Evolutionary conservation across 1,140 invertebrate species (phyloP).

Genomic region (Sogatella furcifera): DNA sequence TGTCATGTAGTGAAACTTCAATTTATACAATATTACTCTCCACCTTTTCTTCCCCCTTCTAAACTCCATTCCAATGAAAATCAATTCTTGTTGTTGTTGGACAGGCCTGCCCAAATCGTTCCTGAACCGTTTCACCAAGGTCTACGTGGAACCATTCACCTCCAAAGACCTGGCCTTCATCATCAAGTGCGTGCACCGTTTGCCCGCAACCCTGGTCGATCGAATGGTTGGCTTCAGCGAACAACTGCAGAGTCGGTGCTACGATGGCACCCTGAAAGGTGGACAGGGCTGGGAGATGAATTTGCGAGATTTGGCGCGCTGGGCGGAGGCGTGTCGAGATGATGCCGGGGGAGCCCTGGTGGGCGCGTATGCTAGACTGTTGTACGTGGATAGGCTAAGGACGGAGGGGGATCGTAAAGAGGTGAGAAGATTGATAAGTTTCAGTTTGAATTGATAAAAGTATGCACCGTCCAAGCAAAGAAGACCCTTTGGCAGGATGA

Average conservation of each 20-base stretch:
- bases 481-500: too few relatives aligned
- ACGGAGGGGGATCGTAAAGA: conserved; percentile 59
- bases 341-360: conserved; percentile 36
- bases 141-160: conserved; percentile 74
- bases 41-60: too few relatives aligned
- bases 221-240: conserved; percentile 75
- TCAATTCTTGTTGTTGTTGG: too few relatives aligned
- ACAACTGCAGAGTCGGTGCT: conserved; percentile 34
- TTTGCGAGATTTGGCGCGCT: conserved; percentile 85
- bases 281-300: conserved; percentile 79
- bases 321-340: conserved; percentile 58
- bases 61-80: too few relatives aligned
- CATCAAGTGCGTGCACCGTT: conserved; percentile 33
- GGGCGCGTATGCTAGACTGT: conserved; percentile 53
- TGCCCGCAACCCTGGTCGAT: conserved; percentile 41
- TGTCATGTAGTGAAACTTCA: too few relatives aligned
- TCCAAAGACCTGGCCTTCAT: conserved; percentile 63
- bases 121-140: conserved; percentile 95
- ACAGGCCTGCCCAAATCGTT: conserved; percentile 80
- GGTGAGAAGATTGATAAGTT: too few relatives aligned
- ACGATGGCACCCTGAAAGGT: too few relatives aligned
- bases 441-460: too few relatives aligned
- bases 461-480: too few relatives aligned
- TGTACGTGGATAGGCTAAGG: conserved; percentile 76
- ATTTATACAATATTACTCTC: too few relatives aligned